phyloP scores from a whole-genome alignment of 2,797 vertebrate species.

The Percopsis omiscomaycus region DNA sequence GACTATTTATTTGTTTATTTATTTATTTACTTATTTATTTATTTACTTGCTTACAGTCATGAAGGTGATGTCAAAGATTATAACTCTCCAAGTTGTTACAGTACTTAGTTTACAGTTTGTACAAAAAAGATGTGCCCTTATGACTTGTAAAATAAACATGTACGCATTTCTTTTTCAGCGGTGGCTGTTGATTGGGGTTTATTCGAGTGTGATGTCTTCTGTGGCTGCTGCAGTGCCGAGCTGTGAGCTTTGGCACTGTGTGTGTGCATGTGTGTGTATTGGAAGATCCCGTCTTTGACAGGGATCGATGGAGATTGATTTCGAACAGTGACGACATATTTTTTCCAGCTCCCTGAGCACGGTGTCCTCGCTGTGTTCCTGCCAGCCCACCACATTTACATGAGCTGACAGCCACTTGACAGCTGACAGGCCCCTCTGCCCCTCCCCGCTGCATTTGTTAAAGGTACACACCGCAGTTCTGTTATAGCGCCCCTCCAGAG shows the following conservation, averaged over 20 bases:
- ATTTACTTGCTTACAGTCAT: constrained; percentile 70
- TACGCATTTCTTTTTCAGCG: constrained; percentile 67
- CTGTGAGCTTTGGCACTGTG: constrained; percentile 39
- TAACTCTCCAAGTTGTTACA: constrained; percentile 64
- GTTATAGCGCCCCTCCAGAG: too few species aligned
- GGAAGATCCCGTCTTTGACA: constrained; percentile 57
- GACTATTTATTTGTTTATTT: constrained; percentile 65
- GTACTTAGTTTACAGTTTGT: constrained; percentile 79
- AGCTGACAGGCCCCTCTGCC: too few species aligned
- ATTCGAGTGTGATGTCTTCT: constrained; percentile 5
- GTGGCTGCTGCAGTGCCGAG: not conserved
- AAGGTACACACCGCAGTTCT: too few species aligned
- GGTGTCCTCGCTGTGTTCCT: constrained; percentile 45
- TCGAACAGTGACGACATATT: constrained; percentile 54
- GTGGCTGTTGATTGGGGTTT: constrained; percentile 31
- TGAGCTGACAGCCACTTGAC: too few species aligned
- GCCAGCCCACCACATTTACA: too few species aligned
- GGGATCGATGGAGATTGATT: constrained; percentile 75
- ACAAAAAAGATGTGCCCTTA: constrained; percentile 72
- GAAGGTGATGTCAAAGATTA: constrained; percentile 72
- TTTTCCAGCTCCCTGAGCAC: constrained; percentile 60
- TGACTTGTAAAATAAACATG: constrained; percentile 78
- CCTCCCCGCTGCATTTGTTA: too few species aligned
- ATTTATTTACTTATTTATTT: constrained; percentile 63
- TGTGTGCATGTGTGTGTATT: not conserved